Evolutionary conservation across 2,888 invertebrate genomes (phyloP).

Genomic region (Pediacus dermestoides): DNA sequence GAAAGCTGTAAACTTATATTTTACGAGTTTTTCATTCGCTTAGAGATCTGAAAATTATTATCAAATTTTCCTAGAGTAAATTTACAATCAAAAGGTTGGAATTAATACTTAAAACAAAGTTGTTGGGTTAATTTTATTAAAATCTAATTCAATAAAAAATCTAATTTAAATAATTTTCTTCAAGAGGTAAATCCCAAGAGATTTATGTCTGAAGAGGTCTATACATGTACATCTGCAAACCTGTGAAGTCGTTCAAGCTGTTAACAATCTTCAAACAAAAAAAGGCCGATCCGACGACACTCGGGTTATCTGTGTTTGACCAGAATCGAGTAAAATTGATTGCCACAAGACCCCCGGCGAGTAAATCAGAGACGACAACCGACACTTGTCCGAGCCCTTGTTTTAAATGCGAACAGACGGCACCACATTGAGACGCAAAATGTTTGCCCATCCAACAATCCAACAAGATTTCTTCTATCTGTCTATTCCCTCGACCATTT

Average conservation of each 20-base stretch:
- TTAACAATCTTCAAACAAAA: constrained; percentile 23
- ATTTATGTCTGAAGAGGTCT: background rate
- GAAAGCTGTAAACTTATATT: too few relatives aligned
- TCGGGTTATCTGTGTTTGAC: constrained; percentile 36
- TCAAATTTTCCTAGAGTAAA: too few relatives aligned
- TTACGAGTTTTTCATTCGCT: too few relatives aligned
- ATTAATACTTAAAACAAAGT: too few relatives aligned
- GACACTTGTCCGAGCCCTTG: constrained; percentile 34
- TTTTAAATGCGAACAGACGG: constrained; percentile 26
- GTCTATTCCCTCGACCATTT: background rate
- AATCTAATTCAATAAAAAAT: too few relatives aligned
- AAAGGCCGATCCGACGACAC: constrained; percentile 11
- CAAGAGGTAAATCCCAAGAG: too few relatives aligned
- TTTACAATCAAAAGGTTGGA: too few relatives aligned
- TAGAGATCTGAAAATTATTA: too few relatives aligned
- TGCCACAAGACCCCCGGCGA: constrained; percentile 29
- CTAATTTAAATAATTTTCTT: too few relatives aligned
- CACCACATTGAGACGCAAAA: constrained; percentile 4
- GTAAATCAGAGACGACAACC: constrained; percentile 34
- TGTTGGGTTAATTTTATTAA: too few relatives aligned
- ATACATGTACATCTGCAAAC: constrained; percentile 10
- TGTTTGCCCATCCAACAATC: constrained; percentile 4
- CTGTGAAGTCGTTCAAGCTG: constrained; percentile 20
- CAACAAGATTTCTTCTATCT: constrained; percentile 15
- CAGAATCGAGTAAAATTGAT: constrained; percentile 36